These are phyloP conservation scores for Leptinotarsa peninsularis DNA, from an alignment of 2,888 invertebrate genomes.

Conservation along the genomic window DNA sequence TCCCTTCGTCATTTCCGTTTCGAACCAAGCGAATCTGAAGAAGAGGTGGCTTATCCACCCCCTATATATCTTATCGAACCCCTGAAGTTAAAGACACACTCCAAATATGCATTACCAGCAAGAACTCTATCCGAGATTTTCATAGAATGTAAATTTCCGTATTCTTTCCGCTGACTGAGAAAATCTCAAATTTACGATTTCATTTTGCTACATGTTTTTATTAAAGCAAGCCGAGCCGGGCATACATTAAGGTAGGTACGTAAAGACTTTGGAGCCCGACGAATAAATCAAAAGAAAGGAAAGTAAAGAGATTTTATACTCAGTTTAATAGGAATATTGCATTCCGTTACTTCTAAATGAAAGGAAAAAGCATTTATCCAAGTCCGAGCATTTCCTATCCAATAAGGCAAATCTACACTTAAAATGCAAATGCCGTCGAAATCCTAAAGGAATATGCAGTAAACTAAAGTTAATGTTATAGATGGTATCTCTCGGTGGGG, in stretches of 20 bases:
- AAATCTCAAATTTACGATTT: conserved; percentile 43
- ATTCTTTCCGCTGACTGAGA: conserved; percentile 41
- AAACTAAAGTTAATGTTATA: conserved; percentile 60
- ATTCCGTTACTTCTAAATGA: conserved; percentile 32
- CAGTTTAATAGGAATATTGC: conserved; percentile 42
- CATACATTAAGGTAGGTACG: conserved; percentile 41
- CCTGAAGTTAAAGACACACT: conserved; percentile 34
- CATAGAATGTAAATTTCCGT: conserved; percentile 38
- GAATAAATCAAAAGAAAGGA: conserved; percentile 41
- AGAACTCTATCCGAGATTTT: conserved; percentile 37
- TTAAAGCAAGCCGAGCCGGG: conserved; percentile 37
- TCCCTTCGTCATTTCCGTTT: not conserved
- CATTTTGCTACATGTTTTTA: conserved; percentile 42
- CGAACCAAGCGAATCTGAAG: not conserved
- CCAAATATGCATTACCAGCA: conserved; percentile 39
- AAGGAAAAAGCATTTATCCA: conserved; percentile 47
- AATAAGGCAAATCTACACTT: conserved; percentile 49
- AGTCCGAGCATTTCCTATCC: conserved; percentile 48
- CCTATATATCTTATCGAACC: conserved; percentile 20
- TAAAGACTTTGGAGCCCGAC: conserved; percentile 27
- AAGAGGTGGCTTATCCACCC: not conserved
- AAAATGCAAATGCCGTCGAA: conserved; percentile 57
- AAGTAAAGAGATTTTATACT: conserved; percentile 39
- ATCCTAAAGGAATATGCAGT: conserved; percentile 59
- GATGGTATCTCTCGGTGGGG: conserved; percentile 56